These are phyloP conservation scores for Euclidia mi DNA, from an alignment of 2,888 invertebrate genomes.

Conservation along the genomic window DNA sequence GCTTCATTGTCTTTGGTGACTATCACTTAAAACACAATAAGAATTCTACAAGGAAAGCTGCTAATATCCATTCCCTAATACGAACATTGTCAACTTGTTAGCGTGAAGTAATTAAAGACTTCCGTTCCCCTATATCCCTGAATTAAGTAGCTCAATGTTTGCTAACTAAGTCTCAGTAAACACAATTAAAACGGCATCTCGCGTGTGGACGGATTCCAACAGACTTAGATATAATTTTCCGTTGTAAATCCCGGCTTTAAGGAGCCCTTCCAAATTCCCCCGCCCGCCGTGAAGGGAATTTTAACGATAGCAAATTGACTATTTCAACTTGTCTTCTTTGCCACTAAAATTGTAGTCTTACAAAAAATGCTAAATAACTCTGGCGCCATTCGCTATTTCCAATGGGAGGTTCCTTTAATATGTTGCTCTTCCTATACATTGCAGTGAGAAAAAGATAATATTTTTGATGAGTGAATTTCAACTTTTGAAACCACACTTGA, in stretches of 20 bases:
- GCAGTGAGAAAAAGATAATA: no score
- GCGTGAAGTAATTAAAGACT: conserved; percentile 62
- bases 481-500: no score
- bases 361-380: conserved; percentile 33
- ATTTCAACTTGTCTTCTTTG: conserved; percentile 45
- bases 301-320: conserved; percentile 63
- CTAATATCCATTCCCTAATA: conserved; percentile 39
- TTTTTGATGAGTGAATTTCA: no score
- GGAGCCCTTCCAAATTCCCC: conserved; percentile 71
- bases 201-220: conserved; percentile 78
- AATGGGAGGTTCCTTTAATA: conserved; percentile 29
- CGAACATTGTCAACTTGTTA: conserved; percentile 54
- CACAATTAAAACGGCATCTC: conserved; percentile 85
- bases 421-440: no score
- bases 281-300: conserved; percentile 68
- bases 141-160: conserved; percentile 78
- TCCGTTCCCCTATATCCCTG: conserved; percentile 61
- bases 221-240: conserved; percentile 81
- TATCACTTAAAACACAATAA: conserved; percentile 24
- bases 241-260: conserved; percentile 77
- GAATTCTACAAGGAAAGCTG: conserved; percentile 26
- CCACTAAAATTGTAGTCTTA: conserved; percentile 33
- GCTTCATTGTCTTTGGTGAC: conserved; percentile 1
- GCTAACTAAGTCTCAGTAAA: conserved; percentile 80
- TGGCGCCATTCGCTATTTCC: conserved; percentile 29